Evolutionary conservation across 35 echinoderm and acorn worm species (phyloP).

Genomic region (Ophioderma brevispina): DNA sequence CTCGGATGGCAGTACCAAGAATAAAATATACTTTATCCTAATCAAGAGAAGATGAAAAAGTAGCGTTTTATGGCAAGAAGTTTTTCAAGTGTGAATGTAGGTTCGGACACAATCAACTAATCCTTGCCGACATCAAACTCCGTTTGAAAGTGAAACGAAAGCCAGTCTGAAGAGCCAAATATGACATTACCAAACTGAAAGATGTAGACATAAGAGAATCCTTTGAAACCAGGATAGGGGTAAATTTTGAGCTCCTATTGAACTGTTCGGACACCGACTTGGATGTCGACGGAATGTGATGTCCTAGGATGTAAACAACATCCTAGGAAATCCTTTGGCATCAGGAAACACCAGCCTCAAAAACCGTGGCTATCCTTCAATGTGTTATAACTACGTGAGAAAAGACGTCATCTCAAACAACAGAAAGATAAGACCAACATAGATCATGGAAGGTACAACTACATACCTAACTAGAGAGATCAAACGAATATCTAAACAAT

Average conservation of each 20-base stretch:
- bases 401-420: conserved; percentile 21
- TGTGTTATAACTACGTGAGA: not conserved
- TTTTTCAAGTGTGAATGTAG: conserved; percentile 33
- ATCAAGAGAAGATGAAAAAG: conserved; percentile 58
- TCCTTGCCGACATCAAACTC: conserved; percentile 34
- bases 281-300: too few species aligned
- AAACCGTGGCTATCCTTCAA: conserved; percentile 38
- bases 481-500: conserved; percentile 22
- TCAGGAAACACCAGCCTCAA: conserved; percentile 5
- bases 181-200: too few species aligned
- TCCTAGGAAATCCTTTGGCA: conserved; percentile 26
- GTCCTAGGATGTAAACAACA: not conserved
- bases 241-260: too few species aligned
- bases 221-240: too few species aligned
- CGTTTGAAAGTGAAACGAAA: too few species aligned
- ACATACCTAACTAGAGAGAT: conserved; percentile 38
- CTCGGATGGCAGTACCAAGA: conserved; percentile 40
- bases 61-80: conserved; percentile 20
- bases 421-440: not conserved
- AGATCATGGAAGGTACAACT: conserved; percentile 15
- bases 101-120: conserved; percentile 31
- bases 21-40: conserved; percentile 61
- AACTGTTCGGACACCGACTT: too few species aligned
- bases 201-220: too few species aligned
- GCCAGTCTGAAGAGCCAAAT: too few species aligned